Conservation (phyloP, 2,113 vertebrate genomes). For the Elachura formosa region DNA sequence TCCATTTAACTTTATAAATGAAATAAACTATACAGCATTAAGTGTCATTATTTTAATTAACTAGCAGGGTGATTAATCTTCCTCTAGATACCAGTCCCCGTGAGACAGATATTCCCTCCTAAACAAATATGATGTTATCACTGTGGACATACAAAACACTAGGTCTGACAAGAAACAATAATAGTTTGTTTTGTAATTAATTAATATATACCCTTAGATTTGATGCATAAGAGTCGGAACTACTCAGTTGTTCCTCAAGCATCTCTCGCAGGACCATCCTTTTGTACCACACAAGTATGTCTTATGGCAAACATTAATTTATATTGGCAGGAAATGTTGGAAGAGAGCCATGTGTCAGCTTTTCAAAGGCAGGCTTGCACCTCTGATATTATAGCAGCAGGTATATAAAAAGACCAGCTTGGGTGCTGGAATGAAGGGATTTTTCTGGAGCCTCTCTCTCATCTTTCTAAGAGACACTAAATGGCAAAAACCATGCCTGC, state of each 20-base stretch:
- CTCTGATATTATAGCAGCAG: neutral
- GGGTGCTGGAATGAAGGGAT: neutral
- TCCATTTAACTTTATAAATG: neutral
- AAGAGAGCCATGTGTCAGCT: constrained; percentile 45
- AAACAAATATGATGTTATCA: neutral
- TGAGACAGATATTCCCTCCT: neutral
- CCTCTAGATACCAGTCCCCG: neutral
- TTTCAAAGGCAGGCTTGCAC: neutral
- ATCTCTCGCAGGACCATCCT: constrained; percentile 17
- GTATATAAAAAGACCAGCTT: neutral
- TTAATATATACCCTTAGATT: constrained; percentile 1
- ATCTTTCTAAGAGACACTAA: neutral
- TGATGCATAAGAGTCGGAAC: neutral
- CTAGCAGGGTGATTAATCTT: neutral
- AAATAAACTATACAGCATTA: neutral
- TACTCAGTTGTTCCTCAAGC: constrained; percentile 5
- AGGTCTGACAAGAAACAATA: neutral
- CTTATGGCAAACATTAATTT: constrained; percentile 53
- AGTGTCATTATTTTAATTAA: neutral
- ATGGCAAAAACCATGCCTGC: neutral
- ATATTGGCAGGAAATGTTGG: constrained; percentile 45
- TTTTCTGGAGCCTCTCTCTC: neutral
- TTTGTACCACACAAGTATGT: neutral
- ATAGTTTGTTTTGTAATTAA: constrained; percentile 17
- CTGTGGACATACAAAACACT: neutral